Percentiles rank a stretch among this genome's conserved stretches.
phyloP scores from a whole-genome alignment of 1,140 invertebrate species.

The Drosophila ficusphila region DNA sequence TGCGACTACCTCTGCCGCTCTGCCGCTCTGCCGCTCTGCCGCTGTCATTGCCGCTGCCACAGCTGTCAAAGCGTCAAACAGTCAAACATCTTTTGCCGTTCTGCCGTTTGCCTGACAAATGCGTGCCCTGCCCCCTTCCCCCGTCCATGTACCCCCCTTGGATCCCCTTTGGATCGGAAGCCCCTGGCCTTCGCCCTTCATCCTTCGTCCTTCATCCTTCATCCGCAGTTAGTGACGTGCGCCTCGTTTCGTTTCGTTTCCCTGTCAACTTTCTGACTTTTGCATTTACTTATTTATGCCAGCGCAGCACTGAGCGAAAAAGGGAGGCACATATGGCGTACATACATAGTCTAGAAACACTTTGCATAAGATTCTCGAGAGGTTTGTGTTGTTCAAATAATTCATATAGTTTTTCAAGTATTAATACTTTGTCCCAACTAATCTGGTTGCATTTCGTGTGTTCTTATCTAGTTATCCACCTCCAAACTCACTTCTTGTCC shows the following conservation, averaged over 20 bases:
- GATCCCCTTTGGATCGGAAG: not conserved
- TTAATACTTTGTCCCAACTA: too few species aligned
- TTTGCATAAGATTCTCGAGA: too few species aligned
- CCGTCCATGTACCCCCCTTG: not conserved
- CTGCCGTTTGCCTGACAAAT: constrained; percentile 66
- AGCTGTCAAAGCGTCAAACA: constrained; percentile 79
- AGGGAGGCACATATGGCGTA: too few species aligned
- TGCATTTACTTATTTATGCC: constrained; percentile 77
- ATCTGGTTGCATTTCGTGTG: too few species aligned
- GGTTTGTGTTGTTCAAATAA: too few species aligned
- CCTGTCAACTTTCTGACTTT: constrained; percentile 68
- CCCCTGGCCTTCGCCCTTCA: not conserved
- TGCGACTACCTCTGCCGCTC: constrained; percentile 26
- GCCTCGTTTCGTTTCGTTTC: constrained; percentile 28
- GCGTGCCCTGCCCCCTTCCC: constrained; percentile 12
- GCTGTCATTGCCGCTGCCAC: constrained; percentile 50
- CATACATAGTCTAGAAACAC: too few species aligned
- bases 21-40: constrained; percentile 11
- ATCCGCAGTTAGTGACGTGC: constrained; percentile 35
- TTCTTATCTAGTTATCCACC: too few species aligned
- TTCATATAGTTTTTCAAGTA: too few species aligned
- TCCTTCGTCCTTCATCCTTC: constrained; percentile 26
- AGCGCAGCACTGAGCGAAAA: constrained; percentile 19
- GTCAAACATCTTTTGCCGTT: constrained; percentile 63
- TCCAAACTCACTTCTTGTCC: too few species aligned